Conservation (phyloP, 1,140 invertebrate genomes). For the Papilio dardanus region DNA sequence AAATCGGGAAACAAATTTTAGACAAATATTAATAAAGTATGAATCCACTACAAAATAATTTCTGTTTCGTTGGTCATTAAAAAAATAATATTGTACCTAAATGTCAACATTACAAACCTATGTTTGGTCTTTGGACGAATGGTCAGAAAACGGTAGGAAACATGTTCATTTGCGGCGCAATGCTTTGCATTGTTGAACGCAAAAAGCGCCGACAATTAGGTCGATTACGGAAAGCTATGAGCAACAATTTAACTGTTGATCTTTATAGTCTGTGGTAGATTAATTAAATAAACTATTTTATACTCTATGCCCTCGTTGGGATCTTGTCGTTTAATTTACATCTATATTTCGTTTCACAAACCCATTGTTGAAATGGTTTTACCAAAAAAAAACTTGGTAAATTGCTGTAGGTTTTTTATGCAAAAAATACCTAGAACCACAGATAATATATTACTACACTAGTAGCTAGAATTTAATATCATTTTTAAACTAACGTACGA, state of each 20-base stretch:
- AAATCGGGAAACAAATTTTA: no score
- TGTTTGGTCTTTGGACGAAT: no score
- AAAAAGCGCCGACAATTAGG: conserved; percentile 31
- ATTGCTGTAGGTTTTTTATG: no score
- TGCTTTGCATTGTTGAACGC: conserved; percentile 4
- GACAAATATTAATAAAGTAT: background rate
- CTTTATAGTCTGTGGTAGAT: background rate
- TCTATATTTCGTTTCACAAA: background rate
- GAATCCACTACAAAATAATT: background rate
- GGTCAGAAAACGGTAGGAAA: background rate
- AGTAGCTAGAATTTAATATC: background rate
- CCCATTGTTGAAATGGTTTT: no score
- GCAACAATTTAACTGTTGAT: background rate
- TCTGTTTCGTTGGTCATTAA: background rate
- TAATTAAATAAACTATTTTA: conserved; percentile 1
- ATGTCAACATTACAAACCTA: background rate
- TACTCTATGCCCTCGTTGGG: background rate
- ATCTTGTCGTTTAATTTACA: background rate
- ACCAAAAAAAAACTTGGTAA: background rate
- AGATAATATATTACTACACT: no score
- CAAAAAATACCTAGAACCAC: no score
- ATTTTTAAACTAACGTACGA: background rate
- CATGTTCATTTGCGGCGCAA: conserved; percentile 5
- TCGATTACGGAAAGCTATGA: conserved; percentile 29
- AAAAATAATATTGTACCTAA: background rate